Percentiles rank a stretch among this genome's conserved stretches.
phyloP scores from a whole-genome alignment of 2,113 vertebrate genomes.

The Pelvicachromis taeniatus region DNA sequence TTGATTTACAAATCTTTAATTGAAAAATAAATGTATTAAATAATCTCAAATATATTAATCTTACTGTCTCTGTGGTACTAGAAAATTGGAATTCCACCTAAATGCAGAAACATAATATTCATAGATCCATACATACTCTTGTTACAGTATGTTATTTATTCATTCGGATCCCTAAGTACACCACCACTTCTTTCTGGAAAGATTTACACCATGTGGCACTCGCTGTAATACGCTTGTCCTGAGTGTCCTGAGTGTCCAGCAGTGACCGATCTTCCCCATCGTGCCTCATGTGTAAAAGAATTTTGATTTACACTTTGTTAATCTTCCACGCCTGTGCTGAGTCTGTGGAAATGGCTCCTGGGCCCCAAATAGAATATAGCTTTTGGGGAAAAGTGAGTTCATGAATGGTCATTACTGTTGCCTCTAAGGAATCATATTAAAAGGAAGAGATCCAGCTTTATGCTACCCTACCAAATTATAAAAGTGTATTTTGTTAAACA shows the following conservation, averaged over 20 bases:
- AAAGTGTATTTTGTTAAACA: background rate
- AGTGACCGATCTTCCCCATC: constrained; percentile 49
- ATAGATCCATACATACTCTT: background rate
- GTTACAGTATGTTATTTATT: background rate
- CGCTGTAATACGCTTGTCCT: constrained; percentile 52
- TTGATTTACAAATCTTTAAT: background rate
- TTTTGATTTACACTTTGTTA: constrained; percentile 58
- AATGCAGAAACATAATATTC: background rate
- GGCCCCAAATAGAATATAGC: background rate
- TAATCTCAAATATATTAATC: background rate
- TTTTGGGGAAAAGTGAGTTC: constrained; percentile 7
- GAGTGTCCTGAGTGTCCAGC: constrained; percentile 39
- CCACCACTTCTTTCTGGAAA: background rate
- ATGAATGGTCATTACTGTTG: constrained; percentile 7
- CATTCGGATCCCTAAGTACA: constrained; percentile 2
- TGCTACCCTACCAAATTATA: background rate
- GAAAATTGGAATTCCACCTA: background rate
- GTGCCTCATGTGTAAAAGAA: constrained; percentile 38
- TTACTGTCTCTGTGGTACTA: background rate
- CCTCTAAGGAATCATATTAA: background rate
- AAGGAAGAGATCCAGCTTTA: constrained; percentile 16
- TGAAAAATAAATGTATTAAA: background rate
- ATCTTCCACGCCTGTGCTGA: constrained; percentile 20
- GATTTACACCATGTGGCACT: constrained; percentile 47
- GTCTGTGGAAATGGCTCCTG: background rate